A percentile compares a stretch with the other conserved stretches of the same genome.
Conservation (phyloP, 2,888 invertebrate genomes). For the Nemapogon koenigi region DNA sequence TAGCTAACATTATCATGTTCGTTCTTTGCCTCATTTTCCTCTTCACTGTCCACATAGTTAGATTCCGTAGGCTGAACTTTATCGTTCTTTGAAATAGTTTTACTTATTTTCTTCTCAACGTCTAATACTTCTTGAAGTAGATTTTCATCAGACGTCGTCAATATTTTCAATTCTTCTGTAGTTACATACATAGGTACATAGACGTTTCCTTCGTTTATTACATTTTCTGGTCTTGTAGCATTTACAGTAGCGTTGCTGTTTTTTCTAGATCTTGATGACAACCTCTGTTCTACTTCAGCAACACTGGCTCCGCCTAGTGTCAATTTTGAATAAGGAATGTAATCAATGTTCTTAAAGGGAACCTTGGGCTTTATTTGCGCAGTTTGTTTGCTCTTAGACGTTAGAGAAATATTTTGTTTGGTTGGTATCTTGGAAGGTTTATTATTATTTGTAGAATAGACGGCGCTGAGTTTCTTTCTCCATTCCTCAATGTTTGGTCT, state of each 20-base stretch:
- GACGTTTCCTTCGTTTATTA: constrained; percentile 46
- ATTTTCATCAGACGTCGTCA: constrained; percentile 53
- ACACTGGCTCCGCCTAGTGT: constrained; percentile 49
- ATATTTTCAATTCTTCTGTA: constrained; percentile 43
- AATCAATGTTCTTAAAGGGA: constrained; percentile 36
- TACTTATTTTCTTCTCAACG: constrained; percentile 39
- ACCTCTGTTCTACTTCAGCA: constrained; percentile 50
- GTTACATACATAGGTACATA: too few species aligned
- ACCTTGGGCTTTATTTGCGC: constrained; percentile 8
- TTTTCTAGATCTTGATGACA: too few species aligned
- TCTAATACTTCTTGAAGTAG: constrained; percentile 49
- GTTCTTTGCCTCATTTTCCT: constrained; percentile 14
- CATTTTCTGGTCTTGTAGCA: constrained; percentile 38
- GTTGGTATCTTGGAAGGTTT: constrained; percentile 17
- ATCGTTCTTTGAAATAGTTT: constrained; percentile 31
- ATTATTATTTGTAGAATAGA: constrained; percentile 27
- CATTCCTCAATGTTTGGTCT: constrained; percentile 35
- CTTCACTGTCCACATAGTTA: too few species aligned
- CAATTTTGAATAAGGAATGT: constrained; percentile 54
- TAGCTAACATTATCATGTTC: constrained; percentile 34
- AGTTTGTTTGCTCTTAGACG: constrained; percentile 18
- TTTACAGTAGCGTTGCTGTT: constrained; percentile 35
- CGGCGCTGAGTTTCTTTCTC: constrained; percentile 39
- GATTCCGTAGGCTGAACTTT: too few species aligned
- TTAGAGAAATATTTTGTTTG: constrained; percentile 17